A percentile compares a stretch with the other conserved stretches of the same genome.
These are phyloP conservation scores for Paratilapia polleni DNA, from an alignment of 2,113 vertebrate genomes.

Conservation along the genomic window DNA sequence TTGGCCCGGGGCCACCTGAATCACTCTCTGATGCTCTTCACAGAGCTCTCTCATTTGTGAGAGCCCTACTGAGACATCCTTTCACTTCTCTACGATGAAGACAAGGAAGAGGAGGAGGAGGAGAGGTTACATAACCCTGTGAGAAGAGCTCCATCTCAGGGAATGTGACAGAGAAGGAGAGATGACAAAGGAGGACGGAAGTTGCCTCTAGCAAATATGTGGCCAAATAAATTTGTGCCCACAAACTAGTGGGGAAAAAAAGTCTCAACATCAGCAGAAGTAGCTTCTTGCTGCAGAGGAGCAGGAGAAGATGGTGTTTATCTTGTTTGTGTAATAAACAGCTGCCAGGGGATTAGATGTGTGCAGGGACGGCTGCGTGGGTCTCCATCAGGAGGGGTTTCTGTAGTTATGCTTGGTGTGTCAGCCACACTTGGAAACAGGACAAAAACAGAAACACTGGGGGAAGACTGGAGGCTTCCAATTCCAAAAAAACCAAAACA, in stretches of 20 bases:
- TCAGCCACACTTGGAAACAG: slow-evolving; percentile 25
- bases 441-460: slow-evolving; percentile 41
- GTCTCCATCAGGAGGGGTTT: slow-evolving; percentile 46
- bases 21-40: slow-evolving; percentile 26
- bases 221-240: slow-evolving; percentile 42
- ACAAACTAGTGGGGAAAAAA: slow-evolving; percentile 6
- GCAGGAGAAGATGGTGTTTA: slow-evolving; percentile 32
- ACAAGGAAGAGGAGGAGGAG: slow-evolving; percentile 33
- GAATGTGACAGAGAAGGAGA: slow-evolving; percentile 59
- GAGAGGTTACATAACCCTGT: slow-evolving; percentile 64
- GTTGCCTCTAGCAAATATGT: slow-evolving; percentile 57
- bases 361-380: slow-evolving; percentile 54
- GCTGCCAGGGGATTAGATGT: slow-evolving; percentile 72
- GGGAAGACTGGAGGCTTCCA: slow-evolving; percentile 9
- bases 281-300: slow-evolving; percentile 41
- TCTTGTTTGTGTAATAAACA: slow-evolving; percentile 62
- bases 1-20: slow-evolving; percentile 9
- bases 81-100: slow-evolving; percentile 45
- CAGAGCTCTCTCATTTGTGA: slow-evolving; percentile 28
- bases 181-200: slow-evolving; percentile 72
- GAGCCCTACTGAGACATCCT: slow-evolving; percentile 37
- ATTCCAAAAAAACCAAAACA: background rate
- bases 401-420: slow-evolving; percentile 18
- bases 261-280: slow-evolving; percentile 40
- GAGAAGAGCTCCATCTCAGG: slow-evolving; percentile 54